phyloP scores from a whole-genome alignment of 1,140 invertebrate genomes.

The Dinothrombium tinctorium region DNA sequence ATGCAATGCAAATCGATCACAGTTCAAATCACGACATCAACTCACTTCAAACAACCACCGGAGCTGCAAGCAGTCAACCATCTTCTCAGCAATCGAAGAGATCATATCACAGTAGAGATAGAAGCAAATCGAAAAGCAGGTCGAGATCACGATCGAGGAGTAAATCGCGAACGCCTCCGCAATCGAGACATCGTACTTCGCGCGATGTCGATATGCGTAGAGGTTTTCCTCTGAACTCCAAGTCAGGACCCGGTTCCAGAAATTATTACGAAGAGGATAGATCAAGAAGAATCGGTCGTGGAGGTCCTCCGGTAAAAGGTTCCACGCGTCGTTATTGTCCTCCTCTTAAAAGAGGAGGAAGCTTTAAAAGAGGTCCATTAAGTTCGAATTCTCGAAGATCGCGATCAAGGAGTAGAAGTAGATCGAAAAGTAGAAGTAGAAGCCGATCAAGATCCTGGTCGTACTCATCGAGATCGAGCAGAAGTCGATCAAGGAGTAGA shows the following conservation, averaged over 20 bases:
- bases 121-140: background rate
- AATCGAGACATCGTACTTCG: background rate
- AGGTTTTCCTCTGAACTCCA: background rate
- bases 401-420: slow-evolving; percentile 3
- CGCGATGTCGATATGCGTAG: background rate
- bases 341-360: too few relatives aligned
- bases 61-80: background rate
- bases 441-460: slow-evolving; percentile 15
- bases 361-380: too few relatives aligned
- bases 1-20: too few relatives aligned
- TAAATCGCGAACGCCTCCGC: background rate
- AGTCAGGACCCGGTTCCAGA: background rate
- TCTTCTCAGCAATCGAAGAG: background rate
- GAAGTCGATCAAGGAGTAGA: slow-evolving; percentile 15
- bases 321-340: background rate
- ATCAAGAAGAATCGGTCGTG: background rate
- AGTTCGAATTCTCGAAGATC: too few relatives aligned
- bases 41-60: background rate
- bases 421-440: slow-evolving; percentile 4
- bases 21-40: too few relatives aligned
- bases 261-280: background rate
- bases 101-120: background rate
- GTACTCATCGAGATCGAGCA: slow-evolving; percentile 14
- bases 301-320: background rate
- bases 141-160: slow-evolving; percentile 1